Evolutionary conservation across 2,797 vertebrate genomes (phyloP).

Genomic region (Pseudochaenichthys georgianus): DNA sequence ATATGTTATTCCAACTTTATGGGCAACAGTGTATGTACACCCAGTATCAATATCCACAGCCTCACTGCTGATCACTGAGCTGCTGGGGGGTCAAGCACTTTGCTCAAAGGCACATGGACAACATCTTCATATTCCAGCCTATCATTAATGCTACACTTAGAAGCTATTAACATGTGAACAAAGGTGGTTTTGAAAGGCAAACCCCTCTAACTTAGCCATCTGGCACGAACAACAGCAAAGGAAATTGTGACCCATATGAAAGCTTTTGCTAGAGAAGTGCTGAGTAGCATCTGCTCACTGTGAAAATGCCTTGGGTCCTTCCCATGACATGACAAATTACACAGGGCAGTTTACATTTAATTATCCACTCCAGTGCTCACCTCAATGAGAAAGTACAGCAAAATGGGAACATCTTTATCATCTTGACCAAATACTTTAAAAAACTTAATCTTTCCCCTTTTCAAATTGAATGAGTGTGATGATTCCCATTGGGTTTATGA

Average conservation of each 20-base stretch:
- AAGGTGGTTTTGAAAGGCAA: constrained; percentile 71
- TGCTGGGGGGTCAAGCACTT: constrained; percentile 42
- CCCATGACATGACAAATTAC: constrained; percentile 87
- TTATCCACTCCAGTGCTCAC: constrained; percentile 82
- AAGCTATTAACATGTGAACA: constrained; percentile 66
- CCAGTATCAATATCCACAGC: constrained; percentile 15
- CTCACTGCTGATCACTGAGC: constrained; percentile 40
- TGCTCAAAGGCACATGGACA: constrained; percentile 55
- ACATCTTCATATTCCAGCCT: constrained; percentile 34
- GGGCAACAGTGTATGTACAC: constrained; percentile 5
- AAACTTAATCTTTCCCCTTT: constrained; percentile 16
- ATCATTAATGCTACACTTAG: constrained; percentile 65
- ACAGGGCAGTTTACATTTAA: constrained; percentile 86
- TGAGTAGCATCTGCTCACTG: constrained; percentile 87
- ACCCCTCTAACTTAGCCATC: constrained; percentile 76
- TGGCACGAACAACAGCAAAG: constrained; percentile 74
- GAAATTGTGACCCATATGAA: constrained; percentile 85
- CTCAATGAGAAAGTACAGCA: constrained; percentile 63
- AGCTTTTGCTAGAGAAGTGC: constrained; percentile 80
- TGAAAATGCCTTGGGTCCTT: constrained; percentile 83
- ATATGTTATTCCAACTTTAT: no score
- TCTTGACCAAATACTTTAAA: constrained; percentile 31
- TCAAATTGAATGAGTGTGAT: constrained; percentile 26
- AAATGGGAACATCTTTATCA: constrained; percentile 30
- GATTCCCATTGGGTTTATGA: constrained; percentile 3